Base-by-base conservation (phyloP, 1,140 invertebrate species). In the Zaprionus capensis region DNA sequence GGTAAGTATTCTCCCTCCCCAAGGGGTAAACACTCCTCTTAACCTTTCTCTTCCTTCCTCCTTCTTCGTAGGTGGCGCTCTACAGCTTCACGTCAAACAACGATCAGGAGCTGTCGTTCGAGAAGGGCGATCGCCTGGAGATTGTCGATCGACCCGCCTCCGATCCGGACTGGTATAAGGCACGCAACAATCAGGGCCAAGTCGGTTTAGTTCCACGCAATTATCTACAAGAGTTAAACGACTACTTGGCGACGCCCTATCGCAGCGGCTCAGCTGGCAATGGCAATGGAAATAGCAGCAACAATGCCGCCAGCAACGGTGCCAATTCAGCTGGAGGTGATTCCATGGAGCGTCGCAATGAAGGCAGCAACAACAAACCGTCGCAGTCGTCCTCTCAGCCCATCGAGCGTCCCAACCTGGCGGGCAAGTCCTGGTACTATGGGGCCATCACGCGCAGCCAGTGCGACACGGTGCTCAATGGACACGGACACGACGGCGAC, bases 101-200 rank as follows among this genome's bases (percentile, higher is more conserved):
- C 92, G 97, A 99, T 88, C 98, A 99, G 93, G 99, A 99, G 93
- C 93, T 99, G 67, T 98, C 97, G 53, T 99, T 99, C 93, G 97
- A 98, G 86, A 99, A 99, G 93, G 98, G 97, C 53, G 98, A 99
- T 93, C 95, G 97, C 51, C 94, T 99, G 67, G 98, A 99, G 93
- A 98, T 99, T 79, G 94, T 99, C 46, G 98, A 99, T 93, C 95
- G 98, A 92, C 98, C 98, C 5, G 95, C 96, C 11, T 97, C 98
- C 64, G 99, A 99, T 94, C 99, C 99, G 0, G 99, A 99, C 93
- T 99, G 98, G 98, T 99, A 98, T 94, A 96, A 97, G 92, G 99
- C 99, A 46, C 95, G 98, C 66, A 99, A 99, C 94, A 95, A 96
- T 53, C 96, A 96, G 92, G 98, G 98, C 12, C 96, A 96, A 92